These are phyloP conservation scores for Anodontia alba DNA, from an alignment of 2,888 invertebrate species.

Conservation along the genomic window DNA sequence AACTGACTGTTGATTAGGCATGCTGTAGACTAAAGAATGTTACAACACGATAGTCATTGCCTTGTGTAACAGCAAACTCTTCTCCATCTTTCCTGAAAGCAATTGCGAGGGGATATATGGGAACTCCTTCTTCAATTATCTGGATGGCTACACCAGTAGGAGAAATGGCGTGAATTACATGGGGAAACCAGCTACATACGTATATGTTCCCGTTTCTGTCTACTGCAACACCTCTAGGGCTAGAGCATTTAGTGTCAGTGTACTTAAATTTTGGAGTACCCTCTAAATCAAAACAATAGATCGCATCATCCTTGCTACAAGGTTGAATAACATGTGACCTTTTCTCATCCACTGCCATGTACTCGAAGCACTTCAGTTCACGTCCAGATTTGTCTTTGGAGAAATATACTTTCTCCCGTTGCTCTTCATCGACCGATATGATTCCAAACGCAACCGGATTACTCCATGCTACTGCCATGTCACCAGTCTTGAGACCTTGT, in stretches of 20 bases:
- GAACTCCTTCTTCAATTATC: no score
- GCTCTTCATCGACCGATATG: not conserved
- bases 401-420: not conserved
- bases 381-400: not conserved
- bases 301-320: not conserved
- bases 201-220: not conserved
- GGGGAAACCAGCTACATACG: not conserved
- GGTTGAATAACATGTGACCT: not conserved
- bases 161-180: no score
- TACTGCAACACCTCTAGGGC: not conserved
- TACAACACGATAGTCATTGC: no score
- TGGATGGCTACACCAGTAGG: no score
- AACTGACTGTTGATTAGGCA: no score
- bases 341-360: not conserved
- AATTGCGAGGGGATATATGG: no score
- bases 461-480: not conserved
- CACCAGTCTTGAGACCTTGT: not conserved
- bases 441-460: not conserved
- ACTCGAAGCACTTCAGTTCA: not conserved
- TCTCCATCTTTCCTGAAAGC: no score
- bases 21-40: no score
- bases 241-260: not conserved
- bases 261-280: not conserved
- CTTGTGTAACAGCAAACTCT: no score
- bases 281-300: not conserved